Percentiles rank a stretch among this genome's conserved stretches.
These are phyloP conservation scores for Leptinotarsa defecta DNA, from an alignment of 1,140 invertebrate genomes.

Conservation along the genomic window DNA sequence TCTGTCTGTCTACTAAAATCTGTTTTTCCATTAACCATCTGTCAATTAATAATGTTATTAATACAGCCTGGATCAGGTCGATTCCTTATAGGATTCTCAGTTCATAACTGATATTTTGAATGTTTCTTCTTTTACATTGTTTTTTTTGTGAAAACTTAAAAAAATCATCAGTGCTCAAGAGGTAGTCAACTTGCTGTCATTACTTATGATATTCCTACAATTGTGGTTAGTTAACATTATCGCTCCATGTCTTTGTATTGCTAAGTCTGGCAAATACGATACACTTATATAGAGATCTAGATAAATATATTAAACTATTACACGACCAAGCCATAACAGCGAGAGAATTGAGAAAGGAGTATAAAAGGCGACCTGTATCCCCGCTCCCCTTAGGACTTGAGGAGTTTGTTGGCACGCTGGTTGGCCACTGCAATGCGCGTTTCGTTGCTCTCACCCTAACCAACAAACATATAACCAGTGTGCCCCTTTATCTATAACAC, in stretches of 20 bases:
- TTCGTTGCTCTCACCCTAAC: constrained; percentile 79
- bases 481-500: constrained; percentile 39
- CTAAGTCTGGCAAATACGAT: background rate
- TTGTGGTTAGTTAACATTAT: too few species aligned
- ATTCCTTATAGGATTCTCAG: too few species aligned
- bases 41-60: too few species aligned
- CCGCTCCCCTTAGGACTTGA: constrained; percentile 65
- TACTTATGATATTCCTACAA: too few species aligned
- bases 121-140: too few species aligned
- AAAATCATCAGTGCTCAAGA: too few species aligned
- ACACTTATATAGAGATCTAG: constrained; percentile 10
- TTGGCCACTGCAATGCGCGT: constrained; percentile 80
- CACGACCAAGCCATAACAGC: constrained; percentile 50
- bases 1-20: too few species aligned
- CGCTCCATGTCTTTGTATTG: background rate
- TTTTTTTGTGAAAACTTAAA: too few species aligned
- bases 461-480: constrained; percentile 52
- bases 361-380: constrained; percentile 49
- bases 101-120: too few species aligned
- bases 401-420: constrained; percentile 77
- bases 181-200: too few species aligned
- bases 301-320: constrained; percentile 16
- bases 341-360: constrained; percentile 53
- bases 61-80: too few species aligned
- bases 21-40: too few species aligned